Percentiles rank a stretch among this genome's conserved stretches.
phyloP scores from a whole-genome alignment of 2,797 vertebrate species.

The Chloroceryle amazona region DNA sequence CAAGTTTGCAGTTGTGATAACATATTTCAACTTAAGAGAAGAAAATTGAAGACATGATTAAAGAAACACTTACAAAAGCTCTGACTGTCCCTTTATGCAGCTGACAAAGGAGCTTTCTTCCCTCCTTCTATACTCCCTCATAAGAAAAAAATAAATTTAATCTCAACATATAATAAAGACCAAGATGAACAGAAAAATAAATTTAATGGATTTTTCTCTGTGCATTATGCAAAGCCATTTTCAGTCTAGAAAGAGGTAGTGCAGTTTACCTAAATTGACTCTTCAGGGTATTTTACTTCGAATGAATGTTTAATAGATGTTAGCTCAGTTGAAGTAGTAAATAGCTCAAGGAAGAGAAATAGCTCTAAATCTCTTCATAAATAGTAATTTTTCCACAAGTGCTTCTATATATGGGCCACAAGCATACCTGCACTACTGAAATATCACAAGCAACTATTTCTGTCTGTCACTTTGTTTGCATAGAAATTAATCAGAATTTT shows the following conservation, averaged over 20 bases:
- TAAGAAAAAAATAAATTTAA: not conserved
- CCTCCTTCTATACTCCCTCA: not conserved
- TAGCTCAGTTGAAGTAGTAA: slow-evolving; percentile 19
- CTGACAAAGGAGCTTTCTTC: slow-evolving; percentile 21
- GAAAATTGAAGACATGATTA: slow-evolving; percentile 33
- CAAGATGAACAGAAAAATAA: slow-evolving; percentile 2
- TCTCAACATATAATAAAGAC: not conserved
- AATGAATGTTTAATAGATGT: slow-evolving; percentile 57
- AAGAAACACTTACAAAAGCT: not conserved
- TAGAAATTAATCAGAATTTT: not conserved
- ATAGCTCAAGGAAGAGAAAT: slow-evolving; percentile 5
- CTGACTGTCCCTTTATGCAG: slow-evolving; percentile 3
- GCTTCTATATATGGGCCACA: not conserved
- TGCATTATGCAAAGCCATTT: slow-evolving; percentile 25
- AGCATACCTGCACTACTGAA: not conserved
- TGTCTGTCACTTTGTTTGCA: not conserved
- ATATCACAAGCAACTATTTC: not conserved
- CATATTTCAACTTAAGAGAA: not conserved
- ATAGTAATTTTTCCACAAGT: not conserved
- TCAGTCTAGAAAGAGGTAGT: slow-evolving; percentile 20
- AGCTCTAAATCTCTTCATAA: slow-evolving; percentile 21
- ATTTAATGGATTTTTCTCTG: not conserved
- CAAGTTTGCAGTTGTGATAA: slow-evolving; percentile 2
- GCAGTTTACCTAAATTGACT: slow-evolving; percentile 56
- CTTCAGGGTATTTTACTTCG: slow-evolving; percentile 21